Base-by-base conservation (phyloP, 2,113 vertebrate species). In the Alethe castanea region DNA sequence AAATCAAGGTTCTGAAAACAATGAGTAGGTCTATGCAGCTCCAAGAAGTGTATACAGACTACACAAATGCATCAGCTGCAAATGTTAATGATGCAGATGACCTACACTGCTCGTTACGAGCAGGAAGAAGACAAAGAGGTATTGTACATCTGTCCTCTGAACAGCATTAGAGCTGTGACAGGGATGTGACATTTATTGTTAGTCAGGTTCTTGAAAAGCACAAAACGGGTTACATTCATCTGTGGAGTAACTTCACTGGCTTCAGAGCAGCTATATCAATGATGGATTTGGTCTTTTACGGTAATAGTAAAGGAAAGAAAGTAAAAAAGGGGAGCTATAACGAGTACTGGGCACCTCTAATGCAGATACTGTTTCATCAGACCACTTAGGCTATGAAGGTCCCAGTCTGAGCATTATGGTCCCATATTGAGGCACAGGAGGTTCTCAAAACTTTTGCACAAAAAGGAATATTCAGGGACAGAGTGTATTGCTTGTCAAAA, bases 1-100 rank as follows among this genome's bases (percentile, higher is more conserved):
- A 97, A 97, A 95, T 96, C 94, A 97, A 96, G 97, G 96, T 97
- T 98, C 96, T 94, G 96, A 97, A 98, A 98, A 98, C 98, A 98
- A 98, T 98, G 90, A 94, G 94, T 81, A 94, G 88, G 93, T 95
- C 96, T 96, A 47, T 82, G 83, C 90, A 70, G 47, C 77, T 67
- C 91, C 53, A 40, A 91, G 90, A 87, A 93, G 74, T 79, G 93
- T 90, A 78, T 96, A 81, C 81, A 91, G 92, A 77, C 74, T 90
- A 40, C 74, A 45, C 54, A 92, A 97, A 97, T 80, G 94, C 56
- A 92, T 87, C 93, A 29, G 91, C 93, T 83, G 95, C 94, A 96
- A 97, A 97, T 96, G 96, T 97, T 96, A 97, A 97, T 93, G 96
- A 95, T 90, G 65, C 64, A 66, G 88, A 94, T 96, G 96, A 97